Base-by-base conservation (phyloP, 2,888 invertebrate species). In the Drosophila peninsularis region DNA sequence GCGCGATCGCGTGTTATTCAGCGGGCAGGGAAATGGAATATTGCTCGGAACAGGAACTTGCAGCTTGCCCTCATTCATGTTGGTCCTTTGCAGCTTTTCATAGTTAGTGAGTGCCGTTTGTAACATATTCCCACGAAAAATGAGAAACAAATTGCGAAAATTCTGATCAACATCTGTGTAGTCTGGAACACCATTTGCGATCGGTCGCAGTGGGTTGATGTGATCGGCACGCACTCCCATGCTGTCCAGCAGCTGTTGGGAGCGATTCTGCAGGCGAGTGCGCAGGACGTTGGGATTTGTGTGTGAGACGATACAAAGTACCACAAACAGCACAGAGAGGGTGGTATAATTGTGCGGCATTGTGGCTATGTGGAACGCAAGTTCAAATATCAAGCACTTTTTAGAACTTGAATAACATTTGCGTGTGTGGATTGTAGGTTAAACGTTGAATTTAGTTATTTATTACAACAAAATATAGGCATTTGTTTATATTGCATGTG, bases 1-100 rank as follows among this genome's bases (percentile, higher is more conserved):
- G 0, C 24, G 32, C 0, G 92, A 92, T 0, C 93, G 89, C 1
- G 89, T 89, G n/a, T 88, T 80, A 39, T 90, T 90, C 21, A 91
- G 73, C 42, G 89, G 65, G 49, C 93, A 93, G 2, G 92, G 92
- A 82, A 93, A 93, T 11, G 90, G 82, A 14, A 80, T 66, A 4
- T 62, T 67, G 0, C 62, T 47, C 0, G 89, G 75, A 5, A 91
- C 53, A 10, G 63, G 66, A 5, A 39, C 53, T 77, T 93, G 93
- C 56, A 92, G 73, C 78, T 91, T 91, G 0, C 90, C 91, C 30
- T 75, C 75, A 2, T 65, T 64, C n/a, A 42, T 67, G 32, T 75
- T 86, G 1, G 70, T 55, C 7, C 14, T 50, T 10, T 62, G 64
- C 0, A 90, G 37, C 0, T 58, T 42, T 0, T 83, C 53, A 14